Base-by-base conservation (phyloP, 2,797 vertebrate species). In the Petrocephalus sullivani region DNA sequence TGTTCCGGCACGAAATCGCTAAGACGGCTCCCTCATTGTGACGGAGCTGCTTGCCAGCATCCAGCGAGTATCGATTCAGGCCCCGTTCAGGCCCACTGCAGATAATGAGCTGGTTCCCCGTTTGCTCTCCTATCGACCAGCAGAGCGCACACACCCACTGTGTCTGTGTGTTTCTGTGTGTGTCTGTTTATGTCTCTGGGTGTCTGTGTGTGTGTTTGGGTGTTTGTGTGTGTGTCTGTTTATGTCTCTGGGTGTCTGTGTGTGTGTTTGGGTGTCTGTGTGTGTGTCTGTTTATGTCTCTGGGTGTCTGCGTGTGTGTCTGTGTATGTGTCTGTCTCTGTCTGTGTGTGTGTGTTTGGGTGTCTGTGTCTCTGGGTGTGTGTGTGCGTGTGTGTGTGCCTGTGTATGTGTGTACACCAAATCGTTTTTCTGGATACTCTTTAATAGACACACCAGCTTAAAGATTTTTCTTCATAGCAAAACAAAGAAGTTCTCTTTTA, bases 11-110 rank as follows among this genome's bases (percentile, higher is more conserved):
- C 28, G 10, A 4, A 82, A 28, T 21, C 16, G 21, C 46, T 46
- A 33, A 64, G 56, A 88, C 21, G 23, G 78, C 33, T 28, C 28
- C 54, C 41, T 84, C 54, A 88, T 84, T 49, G 87, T 84, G 81
- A 28, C 37, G 0, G 3, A 1, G 23, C 57, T 56, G 5, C 57
- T 84, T 19, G 41, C 9, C 41, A 9, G 21, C 12, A 2, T 23
- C 10, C 46, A n/a, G 21, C 16, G 37, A 0, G 16, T 56, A 85
- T 85, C 67, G 84, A 86, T 81, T 78, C 19, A 81, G 54, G 16
- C 54, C n/a, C 4, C 54, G 41, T 53, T 83, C 81, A 83, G 33
- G n/a, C 46, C 23, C 60, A 53, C 56, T 7, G 54, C n/a, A 6
- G 64, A 86, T 54, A 81, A 86, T 54, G 28, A 78, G 61, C 84